Evolutionary conservation across 2,888 invertebrate genomes (phyloP).

Genomic region (Smittia sp.): DNA sequence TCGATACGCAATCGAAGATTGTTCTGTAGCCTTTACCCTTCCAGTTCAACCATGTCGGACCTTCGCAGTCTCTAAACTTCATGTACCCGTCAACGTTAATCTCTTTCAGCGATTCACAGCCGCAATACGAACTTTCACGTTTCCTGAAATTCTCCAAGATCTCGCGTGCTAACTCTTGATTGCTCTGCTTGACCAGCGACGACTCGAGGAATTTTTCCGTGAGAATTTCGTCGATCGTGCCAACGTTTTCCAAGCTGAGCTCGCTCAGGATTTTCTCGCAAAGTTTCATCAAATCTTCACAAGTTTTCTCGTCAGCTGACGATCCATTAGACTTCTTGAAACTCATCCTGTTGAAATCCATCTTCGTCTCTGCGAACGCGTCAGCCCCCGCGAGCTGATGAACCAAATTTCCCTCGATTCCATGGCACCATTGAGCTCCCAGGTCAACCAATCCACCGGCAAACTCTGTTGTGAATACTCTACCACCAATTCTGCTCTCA

Average conservation of each 20-base stretch:
- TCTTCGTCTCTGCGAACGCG: background rate
- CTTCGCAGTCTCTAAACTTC: slow-evolving; percentile 62
- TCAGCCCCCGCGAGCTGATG: slow-evolving; percentile 48
- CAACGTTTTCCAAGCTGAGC: background rate
- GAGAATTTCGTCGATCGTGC: background rate
- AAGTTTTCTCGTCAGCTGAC: background rate
- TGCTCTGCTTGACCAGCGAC: background rate
- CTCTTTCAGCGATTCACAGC: background rate
- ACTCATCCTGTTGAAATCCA: background rate
- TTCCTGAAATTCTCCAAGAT: background rate
- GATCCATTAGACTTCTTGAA: slow-evolving; percentile 42
- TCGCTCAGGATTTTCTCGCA: background rate
- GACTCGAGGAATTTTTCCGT: background rate
- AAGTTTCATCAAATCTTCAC: background rate
- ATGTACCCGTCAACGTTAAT: background rate
- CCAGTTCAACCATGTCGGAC: slow-evolving; percentile 62
- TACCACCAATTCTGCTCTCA: background rate
- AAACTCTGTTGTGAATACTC: slow-evolving; percentile 23
- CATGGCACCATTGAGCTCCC: slow-evolving; percentile 54
- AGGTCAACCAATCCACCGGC: slow-evolving; percentile 47
- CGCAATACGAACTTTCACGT: background rate
- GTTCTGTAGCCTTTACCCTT: slow-evolving; percentile 53
- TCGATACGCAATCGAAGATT: slow-evolving; percentile 48
- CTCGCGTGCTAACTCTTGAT: background rate
- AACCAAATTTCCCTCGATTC: slow-evolving; percentile 50